Evolutionary conservation across 2,888 invertebrate genomes (phyloP).

Genomic region (Clepsis dumicolana): DNA sequence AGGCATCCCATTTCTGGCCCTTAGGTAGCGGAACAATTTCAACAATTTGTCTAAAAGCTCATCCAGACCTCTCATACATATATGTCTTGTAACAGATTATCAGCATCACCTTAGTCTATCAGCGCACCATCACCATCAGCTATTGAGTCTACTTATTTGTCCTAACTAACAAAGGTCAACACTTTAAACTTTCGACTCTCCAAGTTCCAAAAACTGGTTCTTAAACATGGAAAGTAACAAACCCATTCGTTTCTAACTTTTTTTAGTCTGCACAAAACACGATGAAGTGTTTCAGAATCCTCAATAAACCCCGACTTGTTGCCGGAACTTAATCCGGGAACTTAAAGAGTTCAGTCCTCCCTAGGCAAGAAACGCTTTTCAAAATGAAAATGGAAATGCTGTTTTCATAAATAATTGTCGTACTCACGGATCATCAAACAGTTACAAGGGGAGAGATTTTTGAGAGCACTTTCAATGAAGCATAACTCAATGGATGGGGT

Average conservation of each 20-base stretch:
- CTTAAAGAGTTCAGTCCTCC: slow-evolving; percentile 4
- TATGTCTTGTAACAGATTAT: too few relatives aligned
- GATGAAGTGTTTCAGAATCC: not conserved
- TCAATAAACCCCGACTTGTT: not conserved
- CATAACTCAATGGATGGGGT: slow-evolving; percentile 42
- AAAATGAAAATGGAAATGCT: slow-evolving; percentile 29
- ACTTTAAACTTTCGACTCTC: too few relatives aligned
- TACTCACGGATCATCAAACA: slow-evolving; percentile 41
- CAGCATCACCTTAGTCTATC: too few relatives aligned
- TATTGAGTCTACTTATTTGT: too few relatives aligned
- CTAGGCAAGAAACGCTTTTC: not conserved
- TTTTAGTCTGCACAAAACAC: not conserved
- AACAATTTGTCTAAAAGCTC: too few relatives aligned
- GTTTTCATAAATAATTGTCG: slow-evolving; percentile 43
- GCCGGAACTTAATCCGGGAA: not conserved
- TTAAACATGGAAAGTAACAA: too few relatives aligned
- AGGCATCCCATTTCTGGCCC: too few relatives aligned
- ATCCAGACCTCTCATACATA: too few relatives aligned
- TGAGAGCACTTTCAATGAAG: slow-evolving; percentile 44
- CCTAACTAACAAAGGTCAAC: too few relatives aligned
- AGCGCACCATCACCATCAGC: too few relatives aligned
- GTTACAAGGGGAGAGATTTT: slow-evolving; percentile 40
- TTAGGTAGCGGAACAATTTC: too few relatives aligned
- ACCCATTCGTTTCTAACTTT: not conserved
- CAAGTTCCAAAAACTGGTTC: too few relatives aligned